Percentiles rank a stretch among this genome's conserved stretches.
These are phyloP conservation scores for Papilio glaucus DNA, from an alignment of 1,140 invertebrate genomes.

Conservation along the genomic window DNA sequence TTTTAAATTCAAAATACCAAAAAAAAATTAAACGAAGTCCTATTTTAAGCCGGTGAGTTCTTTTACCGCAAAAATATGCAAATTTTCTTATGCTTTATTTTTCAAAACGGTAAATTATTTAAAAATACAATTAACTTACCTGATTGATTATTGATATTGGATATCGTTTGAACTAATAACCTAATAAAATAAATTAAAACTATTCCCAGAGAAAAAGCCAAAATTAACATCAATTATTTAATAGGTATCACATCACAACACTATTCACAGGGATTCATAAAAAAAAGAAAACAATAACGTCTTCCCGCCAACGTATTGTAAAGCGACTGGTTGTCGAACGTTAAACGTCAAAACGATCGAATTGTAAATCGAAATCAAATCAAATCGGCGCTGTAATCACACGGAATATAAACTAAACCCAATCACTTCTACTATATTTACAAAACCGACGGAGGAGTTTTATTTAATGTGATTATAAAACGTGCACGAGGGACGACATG, in stretches of 20 bases:
- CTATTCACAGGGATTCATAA: slow-evolving; percentile 53
- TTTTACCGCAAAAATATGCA: neutral
- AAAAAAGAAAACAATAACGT: slow-evolving; percentile 53
- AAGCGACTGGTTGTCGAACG: slow-evolving; percentile 48
- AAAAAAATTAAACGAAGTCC: too few species aligned
- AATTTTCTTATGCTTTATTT: neutral
- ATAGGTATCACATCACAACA: slow-evolving; percentile 61
- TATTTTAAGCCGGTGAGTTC: neutral
- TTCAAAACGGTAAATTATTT: neutral
- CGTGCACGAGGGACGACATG: slow-evolving; percentile 50
- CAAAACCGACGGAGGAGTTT: slow-evolving; percentile 47
- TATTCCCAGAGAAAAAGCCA: slow-evolving; percentile 55
- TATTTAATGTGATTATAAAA: slow-evolving; percentile 47
- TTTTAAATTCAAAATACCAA: too few species aligned
- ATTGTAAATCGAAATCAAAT: slow-evolving; percentile 44
- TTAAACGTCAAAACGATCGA: slow-evolving; percentile 42
- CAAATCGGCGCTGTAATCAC: slow-evolving; percentile 43
- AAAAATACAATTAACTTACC: slow-evolving; percentile 47
- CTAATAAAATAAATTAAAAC: slow-evolving; percentile 56
- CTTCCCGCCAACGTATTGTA: slow-evolving; percentile 63
- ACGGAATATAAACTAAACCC: slow-evolving; percentile 27
- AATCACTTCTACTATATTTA: slow-evolving; percentile 16
- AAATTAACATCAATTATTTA: slow-evolving; percentile 59
- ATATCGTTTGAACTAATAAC: slow-evolving; percentile 41
- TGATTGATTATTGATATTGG: slow-evolving; percentile 30